Evolutionary conservation across 2,113 vertebrate genomes (phyloP).

Genomic region (Lycaon pictus): DNA sequence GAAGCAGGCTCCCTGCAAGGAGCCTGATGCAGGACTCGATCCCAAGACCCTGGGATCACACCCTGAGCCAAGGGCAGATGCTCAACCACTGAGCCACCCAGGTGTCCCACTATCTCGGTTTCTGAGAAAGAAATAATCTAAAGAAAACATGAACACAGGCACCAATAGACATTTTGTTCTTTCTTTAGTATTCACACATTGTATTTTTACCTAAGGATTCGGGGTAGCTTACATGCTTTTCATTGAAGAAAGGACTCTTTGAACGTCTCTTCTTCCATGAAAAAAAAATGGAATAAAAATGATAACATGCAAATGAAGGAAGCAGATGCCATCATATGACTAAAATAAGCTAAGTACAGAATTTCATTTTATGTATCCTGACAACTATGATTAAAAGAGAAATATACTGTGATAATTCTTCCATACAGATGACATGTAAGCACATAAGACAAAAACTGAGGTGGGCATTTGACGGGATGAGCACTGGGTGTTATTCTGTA

Average conservation of each 20-base stretch:
- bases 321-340: neutral
- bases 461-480: too few species aligned
- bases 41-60: too few species aligned
- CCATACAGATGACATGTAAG: neutral
- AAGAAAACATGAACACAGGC: neutral
- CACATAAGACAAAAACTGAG: neutral
- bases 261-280: too few species aligned
- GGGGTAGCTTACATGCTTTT: neutral
- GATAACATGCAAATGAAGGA: neutral
- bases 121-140: neutral
- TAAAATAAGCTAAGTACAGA: neutral
- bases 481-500: too few species aligned
- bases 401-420: neutral
- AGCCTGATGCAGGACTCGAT: too few species aligned
- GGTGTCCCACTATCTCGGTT: neutral
- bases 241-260: neutral
- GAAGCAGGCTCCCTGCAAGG: too few species aligned
- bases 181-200: neutral
- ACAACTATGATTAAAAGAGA: neutral
- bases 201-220: neutral
- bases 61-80: too few species aligned
- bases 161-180: neutral
- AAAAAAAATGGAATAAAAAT: slow-evolving; percentile 12
- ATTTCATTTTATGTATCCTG: neutral
- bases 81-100: too few species aligned